Conservation (phyloP, 2,888 invertebrate species). For the Dorcus hopei region DNA sequence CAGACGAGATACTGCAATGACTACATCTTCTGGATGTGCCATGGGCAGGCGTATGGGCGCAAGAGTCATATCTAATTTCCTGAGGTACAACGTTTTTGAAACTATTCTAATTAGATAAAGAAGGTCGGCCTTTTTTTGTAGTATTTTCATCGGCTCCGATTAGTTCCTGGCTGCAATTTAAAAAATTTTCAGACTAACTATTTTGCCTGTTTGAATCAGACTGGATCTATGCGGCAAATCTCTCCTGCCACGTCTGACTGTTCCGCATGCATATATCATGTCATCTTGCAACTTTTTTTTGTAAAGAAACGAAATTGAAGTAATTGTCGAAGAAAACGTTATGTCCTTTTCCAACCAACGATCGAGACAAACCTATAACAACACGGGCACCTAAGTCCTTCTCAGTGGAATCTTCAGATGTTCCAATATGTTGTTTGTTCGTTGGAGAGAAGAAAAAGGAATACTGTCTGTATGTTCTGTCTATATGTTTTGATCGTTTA, state of each 20-base stretch:
- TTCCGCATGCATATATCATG: conserved; percentile 24
- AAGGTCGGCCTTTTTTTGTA: not conserved
- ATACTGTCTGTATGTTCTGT: no score
- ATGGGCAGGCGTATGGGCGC: not conserved
- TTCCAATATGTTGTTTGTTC: no score
- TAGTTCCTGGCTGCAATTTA: not conserved
- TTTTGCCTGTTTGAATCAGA: not conserved
- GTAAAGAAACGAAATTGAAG: not conserved
- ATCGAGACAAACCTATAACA: conserved; percentile 9
- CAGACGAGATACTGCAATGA: not conserved
- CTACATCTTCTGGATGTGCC: not conserved
- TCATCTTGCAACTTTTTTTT: not conserved
- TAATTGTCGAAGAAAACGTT: conserved; percentile 14
- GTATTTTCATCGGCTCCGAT: conserved; percentile 4
- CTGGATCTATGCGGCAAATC: conserved; percentile 11
- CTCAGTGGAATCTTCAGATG: conserved; percentile 29
- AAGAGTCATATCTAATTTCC: not conserved
- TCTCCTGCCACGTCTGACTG: conserved; percentile 21
- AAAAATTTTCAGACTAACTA: conserved; percentile 5
- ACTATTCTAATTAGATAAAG: not conserved
- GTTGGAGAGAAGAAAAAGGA: no score
- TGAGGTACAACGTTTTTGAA: not conserved
- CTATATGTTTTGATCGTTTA: no score
- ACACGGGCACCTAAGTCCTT: conserved; percentile 22
- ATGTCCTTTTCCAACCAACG: conserved; percentile 12